Conservation (phyloP, 1,140 invertebrate species). For the Cephus cinctus region DNA sequence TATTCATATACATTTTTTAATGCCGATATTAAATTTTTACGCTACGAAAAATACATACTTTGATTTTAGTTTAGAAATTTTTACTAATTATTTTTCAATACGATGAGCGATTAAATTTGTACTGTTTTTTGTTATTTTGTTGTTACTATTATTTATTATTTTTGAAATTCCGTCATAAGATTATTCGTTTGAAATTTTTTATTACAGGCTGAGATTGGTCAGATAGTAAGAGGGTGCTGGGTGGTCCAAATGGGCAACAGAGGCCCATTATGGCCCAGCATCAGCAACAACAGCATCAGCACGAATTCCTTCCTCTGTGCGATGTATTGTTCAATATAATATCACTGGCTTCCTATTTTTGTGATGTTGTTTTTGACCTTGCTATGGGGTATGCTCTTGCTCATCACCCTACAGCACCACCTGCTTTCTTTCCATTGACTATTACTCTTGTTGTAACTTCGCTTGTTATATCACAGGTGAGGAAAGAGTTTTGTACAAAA, state of each 20-base stretch:
- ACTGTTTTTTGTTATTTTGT: not conserved
- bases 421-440: conserved; percentile 63
- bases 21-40: too few species aligned
- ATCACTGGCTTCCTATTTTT: conserved; percentile 87
- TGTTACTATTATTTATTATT: not conserved
- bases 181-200: too few species aligned
- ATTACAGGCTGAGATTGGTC: conserved; percentile 13
- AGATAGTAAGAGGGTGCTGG: conserved; percentile 30
- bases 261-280: conserved; percentile 55
- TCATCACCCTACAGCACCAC: conserved; percentile 59
- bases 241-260: conserved; percentile 51
- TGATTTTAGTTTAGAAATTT: too few species aligned
- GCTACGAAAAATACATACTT: too few species aligned
- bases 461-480: conserved; percentile 72
- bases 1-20: too few species aligned
- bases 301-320: conserved; percentile 82
- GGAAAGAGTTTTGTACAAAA: conserved; percentile 36
- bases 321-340: conserved; percentile 90
- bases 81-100: too few species aligned
- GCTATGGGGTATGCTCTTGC: conserved; percentile 81
- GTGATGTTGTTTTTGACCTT: conserved; percentile 86
- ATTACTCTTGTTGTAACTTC: conserved; percentile 69
- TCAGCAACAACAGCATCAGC: conserved; percentile 45
- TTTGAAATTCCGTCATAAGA: too few species aligned
- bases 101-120: too few species aligned